Evolutionary conservation across 2,888 invertebrate genomes (phyloP), one percentile per base, ranked within the genome.

Genomic region (Acleris holmiana): DNA sequence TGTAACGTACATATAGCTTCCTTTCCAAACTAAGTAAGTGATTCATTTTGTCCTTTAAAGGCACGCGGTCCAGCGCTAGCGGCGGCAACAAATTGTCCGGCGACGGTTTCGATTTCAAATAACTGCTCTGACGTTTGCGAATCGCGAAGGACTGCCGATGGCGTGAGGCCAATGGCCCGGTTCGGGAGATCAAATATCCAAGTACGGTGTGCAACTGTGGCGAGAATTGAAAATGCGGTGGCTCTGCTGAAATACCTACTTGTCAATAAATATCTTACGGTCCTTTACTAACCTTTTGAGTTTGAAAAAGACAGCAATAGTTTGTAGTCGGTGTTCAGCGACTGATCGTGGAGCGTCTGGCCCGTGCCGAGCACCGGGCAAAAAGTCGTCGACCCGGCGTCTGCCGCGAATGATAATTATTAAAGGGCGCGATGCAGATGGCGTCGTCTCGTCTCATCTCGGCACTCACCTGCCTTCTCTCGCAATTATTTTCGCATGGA

Each of bases 391-490:
- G 82, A 82, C 85, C 84, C 78, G 84, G 79, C 82, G 78, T 68
- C 69, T 70, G 64, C 67, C 61, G 58, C 67, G 77, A 82, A 83
- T 65, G 60, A 60, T 84, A 84, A 84, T 85, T 83, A 83, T 82
- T 76, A 83, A 86, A 85, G 83, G 85, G 84, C 84, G 76, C 77
- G 73, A 75, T 69, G 67, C 40, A 62, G 62, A 71, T 81, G 88
- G 88, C 85, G 87, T 85, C 87, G 84, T 84, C 82, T 79, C 76
- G 88, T 86, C 88, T 87, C 80, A 83, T 76, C 79, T 79, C 72
- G 63, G 74, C 70, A 68, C 68, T 62, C 72, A 70, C 68, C 67
- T 73, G 66, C 68, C 70, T 48, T 50, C 54, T 59, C 29, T 25
- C 46, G 56, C 49, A 67, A 59, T 62, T 59, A 67, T 63, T 50